phyloP scores from a whole-genome alignment of 2,797 vertebrate species.

The Emys orbicularis region DNA sequence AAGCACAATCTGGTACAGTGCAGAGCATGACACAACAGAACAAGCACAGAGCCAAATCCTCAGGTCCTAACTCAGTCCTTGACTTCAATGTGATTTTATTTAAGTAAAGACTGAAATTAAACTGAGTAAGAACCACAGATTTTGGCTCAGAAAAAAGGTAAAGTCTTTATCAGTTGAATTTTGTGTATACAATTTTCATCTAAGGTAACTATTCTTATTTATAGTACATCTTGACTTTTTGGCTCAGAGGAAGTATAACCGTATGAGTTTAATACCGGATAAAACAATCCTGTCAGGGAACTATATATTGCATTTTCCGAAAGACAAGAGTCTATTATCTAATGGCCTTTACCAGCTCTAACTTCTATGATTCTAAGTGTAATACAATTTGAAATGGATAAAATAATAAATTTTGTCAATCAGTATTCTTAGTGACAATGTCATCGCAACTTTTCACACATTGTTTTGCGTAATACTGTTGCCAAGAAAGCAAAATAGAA shows the following conservation, averaged over 20 bases:
- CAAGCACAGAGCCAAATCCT: fast-evolving
- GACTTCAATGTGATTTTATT: neutral
- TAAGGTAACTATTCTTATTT: fast-evolving
- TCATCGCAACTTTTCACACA: conserved; percentile 49
- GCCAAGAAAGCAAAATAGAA: neutral
- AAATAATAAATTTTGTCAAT: conserved; percentile 18
- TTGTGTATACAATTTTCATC: neutral
- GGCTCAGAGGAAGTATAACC: neutral
- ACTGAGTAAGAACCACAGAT: neutral
- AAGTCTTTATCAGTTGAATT: neutral
- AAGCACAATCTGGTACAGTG: neutral
- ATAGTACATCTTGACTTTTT: neutral
- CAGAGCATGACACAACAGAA: neutral
- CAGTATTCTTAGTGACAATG: conserved; percentile 23
- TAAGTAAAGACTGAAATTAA: neutral
- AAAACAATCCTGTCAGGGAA: neutral
- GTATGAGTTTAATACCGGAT: neutral
- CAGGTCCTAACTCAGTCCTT: neutral
- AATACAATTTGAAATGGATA: neutral
- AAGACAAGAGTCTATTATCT: neutral
- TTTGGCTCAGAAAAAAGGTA: fast-evolving
- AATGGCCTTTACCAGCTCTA: neutral
- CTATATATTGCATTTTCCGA: neutral
- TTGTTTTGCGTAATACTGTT: neutral
- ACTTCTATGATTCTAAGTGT: neutral